Conservation (phyloP, 1,140 invertebrate genomes). For the Dendrolimus kikuchii region DNA sequence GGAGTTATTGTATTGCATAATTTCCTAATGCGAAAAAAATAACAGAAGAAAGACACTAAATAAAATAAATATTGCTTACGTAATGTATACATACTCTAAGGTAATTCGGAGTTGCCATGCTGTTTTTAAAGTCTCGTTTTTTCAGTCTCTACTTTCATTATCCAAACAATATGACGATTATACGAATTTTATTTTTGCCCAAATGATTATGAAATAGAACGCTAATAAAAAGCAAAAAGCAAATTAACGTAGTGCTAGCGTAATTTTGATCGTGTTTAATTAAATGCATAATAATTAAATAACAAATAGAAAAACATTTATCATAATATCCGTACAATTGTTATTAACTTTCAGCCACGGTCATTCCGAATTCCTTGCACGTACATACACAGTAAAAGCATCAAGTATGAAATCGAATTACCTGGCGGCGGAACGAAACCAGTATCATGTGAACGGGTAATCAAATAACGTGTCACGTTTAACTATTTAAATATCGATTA, state of each 20-base stretch:
- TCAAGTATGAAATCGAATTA: constrained; percentile 49
- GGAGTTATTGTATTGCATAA: too few species aligned
- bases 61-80: too few species aligned
- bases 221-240: not conserved
- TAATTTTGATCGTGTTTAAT: constrained; percentile 18
- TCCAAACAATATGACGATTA: too few species aligned
- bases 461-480: constrained; percentile 27
- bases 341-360: constrained; percentile 50
- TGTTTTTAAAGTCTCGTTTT: too few species aligned
- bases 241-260: constrained; percentile 19
- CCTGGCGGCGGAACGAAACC: constrained; percentile 34
- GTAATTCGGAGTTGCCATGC: too few species aligned
- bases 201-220: too few species aligned
- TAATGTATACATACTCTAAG: too few species aligned
- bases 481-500: constrained; percentile 26
- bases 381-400: constrained; percentile 22
- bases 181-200: too few species aligned
- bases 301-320: constrained; percentile 32
- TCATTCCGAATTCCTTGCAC: constrained; percentile 44
- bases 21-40: too few species aligned
- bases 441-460: constrained; percentile 29
- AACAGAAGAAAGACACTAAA: too few species aligned
- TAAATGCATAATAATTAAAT: constrained; percentile 1
- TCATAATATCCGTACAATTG: constrained; percentile 30
- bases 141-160: too few species aligned